Base-by-base conservation (phyloP, 1,140 invertebrate genomes). In the Drosophila burlai region DNA sequence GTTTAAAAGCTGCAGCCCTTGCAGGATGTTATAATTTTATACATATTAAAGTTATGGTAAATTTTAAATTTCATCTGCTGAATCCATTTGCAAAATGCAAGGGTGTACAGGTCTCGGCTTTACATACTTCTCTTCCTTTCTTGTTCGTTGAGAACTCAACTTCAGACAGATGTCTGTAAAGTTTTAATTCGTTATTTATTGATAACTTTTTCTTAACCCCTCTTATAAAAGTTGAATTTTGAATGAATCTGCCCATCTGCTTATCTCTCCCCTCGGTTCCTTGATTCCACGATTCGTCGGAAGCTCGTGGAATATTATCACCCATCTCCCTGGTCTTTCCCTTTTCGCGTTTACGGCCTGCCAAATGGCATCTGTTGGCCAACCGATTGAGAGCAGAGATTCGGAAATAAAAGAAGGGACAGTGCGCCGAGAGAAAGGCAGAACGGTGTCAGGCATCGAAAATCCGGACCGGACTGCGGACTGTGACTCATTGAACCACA, bases 401-500 rank as follows among this genome's bases (percentile, higher is more conserved):
- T 68, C 40, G 46, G 67, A 60, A 31, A 60, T 52, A 31, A 67
- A 24, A 18, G 34, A 29, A 40, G 15, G 42, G 45, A 21, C 18
- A 24, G 69, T 40, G 38, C 36, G n/a, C 40, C 40, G 45, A 34
- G 54, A 50, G 69, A 73, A 71, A 67, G 49, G 67, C 42, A 45
- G 34, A 68, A 68, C 49, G 49, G 9, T 71, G 67, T 69, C 67
- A 71, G 66, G 67, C 67, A 68, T 68, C 40, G 67, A 57, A 68
- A 71, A 72, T 43, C 21, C 66, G 29, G 69, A 50, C 69, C 52
- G 46, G 52, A 73, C 45, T 47, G 61, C 18, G 52, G 29, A 49
- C 58, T 46, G 54, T 57, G 67, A 78, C 71, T 80, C 81, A 80
- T 80, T 84, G 76, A 71, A 72, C 60, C 69, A 80, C 60, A 55